Conservation (phyloP, 2,888 invertebrate genomes). For the Seira ritae region DNA sequence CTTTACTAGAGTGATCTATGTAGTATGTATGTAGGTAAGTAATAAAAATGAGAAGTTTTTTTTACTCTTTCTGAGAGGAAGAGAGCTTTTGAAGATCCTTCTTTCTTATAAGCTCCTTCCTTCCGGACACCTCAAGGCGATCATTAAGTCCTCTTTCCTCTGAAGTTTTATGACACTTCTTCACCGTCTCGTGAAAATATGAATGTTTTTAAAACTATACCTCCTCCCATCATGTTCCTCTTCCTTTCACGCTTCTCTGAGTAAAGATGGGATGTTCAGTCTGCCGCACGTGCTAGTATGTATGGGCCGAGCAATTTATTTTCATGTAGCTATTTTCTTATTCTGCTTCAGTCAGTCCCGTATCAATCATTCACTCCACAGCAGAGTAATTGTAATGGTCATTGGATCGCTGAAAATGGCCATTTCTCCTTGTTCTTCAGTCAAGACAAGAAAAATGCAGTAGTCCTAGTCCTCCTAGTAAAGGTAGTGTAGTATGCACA, state of each 20-base stretch:
- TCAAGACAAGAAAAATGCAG: no score
- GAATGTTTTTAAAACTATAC: background rate
- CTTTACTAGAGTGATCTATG: no score
- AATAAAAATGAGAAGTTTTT: no score
- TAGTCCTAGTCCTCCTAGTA: no score
- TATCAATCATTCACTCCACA: background rate
- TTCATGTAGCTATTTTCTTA: background rate
- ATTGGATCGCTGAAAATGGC: background rate
- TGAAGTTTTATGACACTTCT: background rate
- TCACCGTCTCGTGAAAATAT: background rate
- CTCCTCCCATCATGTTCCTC: background rate
- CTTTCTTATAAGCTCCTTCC: constrained; percentile 6
- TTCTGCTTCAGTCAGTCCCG: background rate
- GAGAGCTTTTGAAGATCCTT: background rate
- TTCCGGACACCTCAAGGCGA: constrained; percentile 6
- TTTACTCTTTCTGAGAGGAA: no score
- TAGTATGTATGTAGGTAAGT: no score
- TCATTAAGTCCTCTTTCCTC: background rate
- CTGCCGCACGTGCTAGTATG: background rate
- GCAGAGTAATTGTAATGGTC: background rate
- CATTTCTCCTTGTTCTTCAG: no score
- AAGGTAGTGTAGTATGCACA: no score
- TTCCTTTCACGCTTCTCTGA: background rate
- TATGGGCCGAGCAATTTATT: background rate
- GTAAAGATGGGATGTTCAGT: background rate